Base-by-base conservation (phyloP, 2,797 vertebrate species). In the Xyrichtys novacula region DNA sequence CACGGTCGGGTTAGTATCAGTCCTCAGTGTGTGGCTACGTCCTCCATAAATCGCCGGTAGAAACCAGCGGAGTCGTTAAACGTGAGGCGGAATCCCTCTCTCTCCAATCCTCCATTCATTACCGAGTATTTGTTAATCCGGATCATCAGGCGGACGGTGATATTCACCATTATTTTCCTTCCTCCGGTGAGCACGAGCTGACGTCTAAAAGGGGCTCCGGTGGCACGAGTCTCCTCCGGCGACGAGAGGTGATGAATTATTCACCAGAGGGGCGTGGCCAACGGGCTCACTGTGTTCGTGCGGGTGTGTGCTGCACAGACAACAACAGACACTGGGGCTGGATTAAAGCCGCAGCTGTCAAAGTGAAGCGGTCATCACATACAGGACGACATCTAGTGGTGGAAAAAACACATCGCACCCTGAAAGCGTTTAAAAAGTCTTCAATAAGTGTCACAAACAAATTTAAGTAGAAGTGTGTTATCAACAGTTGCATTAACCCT, bases 241-340 rank as follows among this genome's bases (percentile, higher is more conserved):
- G 65, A 69, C 83, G 25, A 58, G 69, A 72, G 78, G 50, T 55
- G 59, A 76, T 89, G 81, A 72, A 85, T 89, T 68, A 85, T 89
- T 84, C 79, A 87, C 14, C 40, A 68, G 32, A 77, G 76, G 79
- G 87, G 87, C 81, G 87, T 78, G 85, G 79, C 20, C 55, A 76
- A 4, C 5, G 16, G 0, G 16, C 42, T 39, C 34, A 15, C 39
- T 1, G 23, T 26, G 66, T 7, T 29, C 31, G 42, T 31, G 65
- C 23, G 15, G 11, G 55, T 19, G 40, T 19, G 50, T 7, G 39
- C 49, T 1, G 44, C 44, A 16, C 43, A 43, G 60, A 80, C 79
- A 71, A 79, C 62, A 78, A 43, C 39, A 55, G 23, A 40, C 7
- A 10, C 57, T 17, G 6, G 17, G 68, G 23, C 31, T 17, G 2